Conservation (phyloP, 2,797 vertebrate species). For the Glyptemys insculpta region DNA sequence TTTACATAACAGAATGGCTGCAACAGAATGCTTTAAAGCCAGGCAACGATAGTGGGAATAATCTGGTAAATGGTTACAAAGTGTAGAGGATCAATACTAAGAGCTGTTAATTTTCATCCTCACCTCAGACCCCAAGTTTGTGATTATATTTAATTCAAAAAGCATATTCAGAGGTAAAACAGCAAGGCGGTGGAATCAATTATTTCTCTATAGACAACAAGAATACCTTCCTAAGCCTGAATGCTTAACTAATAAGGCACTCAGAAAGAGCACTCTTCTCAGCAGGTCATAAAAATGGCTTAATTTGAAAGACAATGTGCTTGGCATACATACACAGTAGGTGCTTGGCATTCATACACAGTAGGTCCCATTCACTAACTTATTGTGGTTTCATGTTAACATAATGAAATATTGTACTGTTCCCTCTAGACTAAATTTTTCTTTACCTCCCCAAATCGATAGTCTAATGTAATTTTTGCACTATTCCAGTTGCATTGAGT, state of each 20-base stretch:
- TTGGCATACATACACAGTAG: neutral
- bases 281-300: constrained; percentile 37
- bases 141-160: constrained; percentile 56
- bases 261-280: constrained; percentile 38
- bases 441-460: constrained; percentile 41
- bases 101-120: constrained; percentile 55
- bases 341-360: neutral
- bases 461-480: constrained; percentile 8
- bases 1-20: constrained; percentile 28
- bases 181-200: constrained; percentile 15
- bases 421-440: constrained; percentile 40
- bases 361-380: constrained; percentile 33
- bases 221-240: neutral
- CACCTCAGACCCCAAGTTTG: constrained; percentile 7
- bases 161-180: constrained; percentile 48
- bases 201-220: constrained; percentile 32
- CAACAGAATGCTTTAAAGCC: neutral
- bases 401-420: constrained; percentile 33
- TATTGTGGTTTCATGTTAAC: constrained; percentile 41
- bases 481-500: neutral
- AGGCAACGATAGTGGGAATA: neutral
- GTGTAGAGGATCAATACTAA: constrained; percentile 33
- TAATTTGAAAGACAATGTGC: constrained; percentile 54
- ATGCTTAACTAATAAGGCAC: constrained; percentile 44
- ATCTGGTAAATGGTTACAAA: constrained; percentile 42